Base-by-base conservation (phyloP, 2,888 invertebrate genomes). In the Eristalis tenax region DNA sequence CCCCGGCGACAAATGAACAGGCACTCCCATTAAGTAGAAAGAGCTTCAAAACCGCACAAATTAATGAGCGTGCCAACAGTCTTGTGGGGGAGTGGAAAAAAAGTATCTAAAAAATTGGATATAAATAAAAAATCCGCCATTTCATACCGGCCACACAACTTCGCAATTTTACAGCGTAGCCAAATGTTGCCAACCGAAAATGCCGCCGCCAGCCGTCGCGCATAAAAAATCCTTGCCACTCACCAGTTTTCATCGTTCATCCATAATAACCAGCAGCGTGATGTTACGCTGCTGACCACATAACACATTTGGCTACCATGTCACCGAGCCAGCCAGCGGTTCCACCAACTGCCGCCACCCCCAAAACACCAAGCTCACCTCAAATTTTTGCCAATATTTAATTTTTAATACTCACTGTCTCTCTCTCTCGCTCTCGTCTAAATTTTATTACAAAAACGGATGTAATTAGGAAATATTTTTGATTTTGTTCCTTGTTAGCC, bases 361-460 rank as follows among this genome's bases (percentile, higher is more conserved):
- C 18, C 59, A 1, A 13, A 40, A 56, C 50, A 40, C 61, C 43
- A n/a, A n/a, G 26, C 13, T 64, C 63, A 70, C 73, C 82, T 32
- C 66, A 70, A 63, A 75, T 71, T 59, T 65, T 83, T 86, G 86
- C 15, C 75, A 78, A 86, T 86, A 83, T 86, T 86, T 83, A 83
- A 79, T 83, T 83, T 85, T 86, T 83, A 83, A 83, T 83, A 75
- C 70, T 0, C 11, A 5, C 11, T 22, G 1, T n/a, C 57, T 11
- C 57, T 18, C 8, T 10, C 57, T 11, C 18, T 18, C 18, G 5
- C 43, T 4, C 50, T 2, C 50, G 18, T 61, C 18, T n/a, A 40
- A 61, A 71, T 78, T 83, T 83, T 86, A 86, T 70, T 78, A 79
- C 83, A 56, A 59, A 26, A 78, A 68, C 61, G 59, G 70, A 75